These are phyloP conservation scores for Antrozous pallidus DNA, from an alignment of 2,797 vertebrate genomes.

Conservation along the genomic window DNA sequence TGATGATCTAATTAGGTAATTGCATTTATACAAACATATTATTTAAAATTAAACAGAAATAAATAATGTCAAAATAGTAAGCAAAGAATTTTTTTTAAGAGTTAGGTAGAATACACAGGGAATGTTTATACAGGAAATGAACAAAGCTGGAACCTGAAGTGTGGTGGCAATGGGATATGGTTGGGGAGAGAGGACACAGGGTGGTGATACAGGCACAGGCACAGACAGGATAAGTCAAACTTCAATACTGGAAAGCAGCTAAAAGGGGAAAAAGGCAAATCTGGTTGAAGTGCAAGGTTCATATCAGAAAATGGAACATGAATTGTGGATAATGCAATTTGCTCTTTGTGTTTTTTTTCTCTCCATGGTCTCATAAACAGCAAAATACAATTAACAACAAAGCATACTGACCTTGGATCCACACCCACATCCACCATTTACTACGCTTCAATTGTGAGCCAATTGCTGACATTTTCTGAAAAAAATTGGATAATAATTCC, in stretches of 20 bases:
- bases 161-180: background rate
- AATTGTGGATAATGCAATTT: background rate
- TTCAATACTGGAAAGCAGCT: background rate
- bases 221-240: background rate
- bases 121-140: background rate
- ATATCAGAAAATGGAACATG: background rate
- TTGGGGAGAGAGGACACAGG: background rate
- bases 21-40: background rate
- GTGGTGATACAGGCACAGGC: background rate
- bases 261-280: background rate
- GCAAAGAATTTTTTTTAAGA: background rate
- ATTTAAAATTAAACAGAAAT: background rate
- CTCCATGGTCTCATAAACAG: background rate
- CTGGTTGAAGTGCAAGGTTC: background rate
- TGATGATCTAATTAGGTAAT: background rate
- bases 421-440: background rate
- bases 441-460: background rate
- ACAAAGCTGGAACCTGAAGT: background rate
- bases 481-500: background rate
- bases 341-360: background rate
- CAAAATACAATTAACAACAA: background rate
- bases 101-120: background rate
- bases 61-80: background rate
- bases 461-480: background rate
- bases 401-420: background rate